Base-by-base conservation (phyloP, 2,113 vertebrate genomes). In the Myotis davidii region DNA sequence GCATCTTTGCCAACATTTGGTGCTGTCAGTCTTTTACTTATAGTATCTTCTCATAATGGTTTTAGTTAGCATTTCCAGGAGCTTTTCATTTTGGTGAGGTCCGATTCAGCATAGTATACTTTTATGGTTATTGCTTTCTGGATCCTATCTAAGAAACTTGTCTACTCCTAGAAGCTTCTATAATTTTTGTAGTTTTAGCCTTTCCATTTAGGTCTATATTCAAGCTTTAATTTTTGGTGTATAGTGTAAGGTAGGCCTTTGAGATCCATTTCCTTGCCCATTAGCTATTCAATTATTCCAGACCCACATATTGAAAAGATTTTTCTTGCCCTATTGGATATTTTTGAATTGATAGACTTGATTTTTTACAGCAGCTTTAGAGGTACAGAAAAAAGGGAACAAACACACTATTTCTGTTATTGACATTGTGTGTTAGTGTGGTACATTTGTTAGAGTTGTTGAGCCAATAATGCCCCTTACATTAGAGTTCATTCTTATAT, bases 91-190 rank as follows among this genome's bases (percentile, higher is more conserved):
- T 79, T 86, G 45, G 72, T 64, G 64, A 85, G 9, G 12, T 88
- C 18, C 32, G 72, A 2, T 37, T 23, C 70, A 69, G 76, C 29
- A 3, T 65, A 20, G 37, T 77, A 25, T 48, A 85, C 27, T 94
- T 69, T 67, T 82, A 54, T 88, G 54, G 32, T 88, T 88, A 67
- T 65, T 94, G 72, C 25, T 92, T 91, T 89, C 48, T 69, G 39
- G 48, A 52, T 27, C 83, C 18, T 67, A 34, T 48, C 6, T 72
- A 65, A 91, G 54, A 94, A 88, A 76, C 10, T 42, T 59, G 8
- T 4, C 11, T 78, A 27, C 4, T n/a, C 0, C 13, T 74, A 42
- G 48, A 56, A 4, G 21, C 14, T 74, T 85, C 45, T 81, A 42
- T 34, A 69, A 42, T 39, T 56, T 79, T 65, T 76, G n/a, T 59